Base-by-base conservation (phyloP, 2,797 vertebrate species). In the Antennarius maculatus region DNA sequence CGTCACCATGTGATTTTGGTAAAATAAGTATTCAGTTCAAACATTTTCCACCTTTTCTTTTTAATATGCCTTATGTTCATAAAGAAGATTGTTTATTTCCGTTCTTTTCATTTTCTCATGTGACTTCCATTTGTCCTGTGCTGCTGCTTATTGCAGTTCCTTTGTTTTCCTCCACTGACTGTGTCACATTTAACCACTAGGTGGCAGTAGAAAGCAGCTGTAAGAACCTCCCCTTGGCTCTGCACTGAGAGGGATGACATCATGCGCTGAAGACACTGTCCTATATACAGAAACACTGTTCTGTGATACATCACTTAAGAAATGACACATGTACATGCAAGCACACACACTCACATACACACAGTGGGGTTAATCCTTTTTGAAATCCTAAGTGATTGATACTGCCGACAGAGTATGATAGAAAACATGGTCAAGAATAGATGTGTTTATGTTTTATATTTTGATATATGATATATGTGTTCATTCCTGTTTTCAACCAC, bases 121-220 rank as follows among this genome's bases (percentile, higher is more conserved):
- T 12, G 9, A 27, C 27, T 18, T 29, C 1, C 12, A 8, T 23
- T n/a, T 42, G 6, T 27, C 42, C 45, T 7, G 0, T 6, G 54
- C 27, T 43, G 12, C 17, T 12, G 3, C 10, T 9, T 8, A 39
- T 8, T 10, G 60, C 56, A 49, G 43, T 39, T 54, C 0, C 45
- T 76, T 77, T 69, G 69, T 81, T 60, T 67, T 54, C 48, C 43
- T 1, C 1, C 7, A 7, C 18, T 64, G 70, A 51, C 61, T 29
- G 0, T 69, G 54, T 14, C 15, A 6, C n/a, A 0, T 55, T 17
- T 52, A 0, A 16, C 81, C 89, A 86, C 81, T 45, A 18, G 88
- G 76, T 74, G 86, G 79, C 85, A 86, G 84, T 1, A 80, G 64
- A 64, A 50, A 68, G 58, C 80, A 45, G 28, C 50, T 37, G 16